Evolutionary conservation across 2,113 vertebrate species (phyloP), one percentile per base, ranked within the genome.

Genomic region (Nibea albiflora): DNA sequence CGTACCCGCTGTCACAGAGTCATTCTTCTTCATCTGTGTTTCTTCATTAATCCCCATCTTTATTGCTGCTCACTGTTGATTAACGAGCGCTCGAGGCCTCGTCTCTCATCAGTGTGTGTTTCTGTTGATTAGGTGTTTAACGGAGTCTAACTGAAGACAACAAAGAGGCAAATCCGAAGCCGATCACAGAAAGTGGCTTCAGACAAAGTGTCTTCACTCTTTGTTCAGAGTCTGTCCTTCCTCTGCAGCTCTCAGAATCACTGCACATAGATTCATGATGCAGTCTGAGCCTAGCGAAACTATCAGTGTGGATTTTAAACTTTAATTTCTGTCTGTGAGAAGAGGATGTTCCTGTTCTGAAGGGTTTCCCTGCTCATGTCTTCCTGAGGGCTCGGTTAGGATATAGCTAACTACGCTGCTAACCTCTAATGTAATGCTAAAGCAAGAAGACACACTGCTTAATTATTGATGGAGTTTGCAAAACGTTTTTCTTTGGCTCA

Each of bases 1-100:
- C 1, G 93, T 94, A 91, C 65, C 73, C 63, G 49, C 73, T 44
- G 63, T 31, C 71, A 47, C n/a, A 22, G 10, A 19, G 64, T 35
- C 46, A 10, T 67, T 70, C 46, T 5, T 22, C 22, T 28, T 35
- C 10, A 53, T 8, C 22, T 58, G 39, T 39, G 28, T 47, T 8
- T 65, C 52, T 44, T 16, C 16, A n/a, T 63, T 50, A 42, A 3
- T 12, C 28, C 20, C 44, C 9, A 20, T 56, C 20, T 35, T 10
- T 61, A 9, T 16, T 19, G 9, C 16, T 56, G 50, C 20, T 76
- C 12, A 6, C 19, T 44, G 31, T 16, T 62, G 15, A 54, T 73
- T 17, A 56, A 0, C 22, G 60, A 73, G 28, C 0, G 8, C 0
- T 20, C 15, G 5, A 24, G 20, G 68, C 68, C 22, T 67, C 7